A percentile compares a stretch with the other conserved stretches of the same genome.
These are phyloP conservation scores for Phrynocephalus versicolor DNA, from an alignment of 2,113 vertebrate genomes.

Conservation along the genomic window DNA sequence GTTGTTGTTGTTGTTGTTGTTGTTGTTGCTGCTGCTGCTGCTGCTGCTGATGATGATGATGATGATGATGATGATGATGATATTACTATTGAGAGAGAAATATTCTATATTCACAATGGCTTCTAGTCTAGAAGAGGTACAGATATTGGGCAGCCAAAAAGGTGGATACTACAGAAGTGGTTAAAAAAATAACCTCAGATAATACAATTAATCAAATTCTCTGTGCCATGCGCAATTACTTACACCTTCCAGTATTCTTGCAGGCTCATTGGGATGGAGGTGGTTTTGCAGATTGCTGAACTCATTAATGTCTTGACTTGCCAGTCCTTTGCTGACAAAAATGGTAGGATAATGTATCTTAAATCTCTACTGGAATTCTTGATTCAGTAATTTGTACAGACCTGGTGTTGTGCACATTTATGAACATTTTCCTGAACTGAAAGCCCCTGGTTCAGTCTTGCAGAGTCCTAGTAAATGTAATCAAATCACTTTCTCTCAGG, in stretches of 20 bases:
- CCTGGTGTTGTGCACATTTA: background rate
- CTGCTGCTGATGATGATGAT: too few species aligned
- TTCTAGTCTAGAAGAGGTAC: background rate
- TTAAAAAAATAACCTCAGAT: background rate
- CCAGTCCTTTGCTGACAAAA: background rate
- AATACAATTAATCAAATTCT: slow-evolving; percentile 8
- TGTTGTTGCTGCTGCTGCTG: too few species aligned
- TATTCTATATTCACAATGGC: background rate
- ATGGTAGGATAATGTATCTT: background rate
- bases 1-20: background rate
- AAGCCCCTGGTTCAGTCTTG: background rate
- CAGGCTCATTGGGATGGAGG: background rate
- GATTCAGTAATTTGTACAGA: background rate
- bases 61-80: too few species aligned
- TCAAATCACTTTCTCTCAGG: too few species aligned
- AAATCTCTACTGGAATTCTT: background rate
- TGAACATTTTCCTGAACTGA: background rate
- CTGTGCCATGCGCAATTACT: background rate
- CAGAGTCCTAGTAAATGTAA: too few species aligned
- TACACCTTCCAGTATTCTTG: slow-evolving; percentile 1
- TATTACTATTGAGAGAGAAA: background rate
- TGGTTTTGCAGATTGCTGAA: background rate
- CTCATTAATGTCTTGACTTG: background rate
- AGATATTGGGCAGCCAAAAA: background rate
- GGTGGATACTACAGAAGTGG: slow-evolving; percentile 10